Evolutionary conservation across 1,140 invertebrate species (phyloP), one percentile per base, ranked within the genome.

Genomic region (Rhynchophorus ferrugineus): DNA sequence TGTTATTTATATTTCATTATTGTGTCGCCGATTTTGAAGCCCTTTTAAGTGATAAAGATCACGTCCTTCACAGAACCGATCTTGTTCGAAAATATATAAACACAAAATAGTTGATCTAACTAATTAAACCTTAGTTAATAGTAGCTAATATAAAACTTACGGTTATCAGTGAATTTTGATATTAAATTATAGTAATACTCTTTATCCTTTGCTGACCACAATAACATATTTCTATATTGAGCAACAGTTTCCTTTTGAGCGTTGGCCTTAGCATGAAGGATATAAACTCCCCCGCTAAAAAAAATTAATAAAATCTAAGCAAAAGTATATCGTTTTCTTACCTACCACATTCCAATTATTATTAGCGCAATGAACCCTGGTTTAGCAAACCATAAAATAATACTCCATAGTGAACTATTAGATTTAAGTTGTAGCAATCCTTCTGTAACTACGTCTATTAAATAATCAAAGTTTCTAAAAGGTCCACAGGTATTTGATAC

Each of bases 141-240:
- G n/a, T n/a, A n/a, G n/a, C n/a, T n/a, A n/a, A n/a, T n/a, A n/a
- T n/a, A n/a, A n/a, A 35, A 64, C 60, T 70, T 61, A 71, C 71
- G 48, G 58, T 69, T 67, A 38, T 68, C 63, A 16, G 69, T 66
- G 7, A 67, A 59, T 57, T 64, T 64, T 8, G 71, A 66, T 58
- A 82, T 78, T 60, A 73, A 74, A 22, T 71, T 64, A n/a, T 85
- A 69, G 35, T 87, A 71, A 69, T 83, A 87, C 58, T 87, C 80
- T 68, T 86, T 87, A 66, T 89, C 86, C 66, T 81, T 79, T 1
- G 82, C 78, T 63, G 84, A 81, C 56, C 83, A 66, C 33, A 79
- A 69, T 24, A 88, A 69, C 77, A 88, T 86, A 33, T 81, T 74
- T 13, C 80, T 75, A 34, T 87, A 68, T 29, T 86, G 73, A 21